Evolutionary conservation across 2,888 invertebrate species (phyloP), one percentile per base, ranked within the genome.

Genomic region (Caenorhabditis sinica): DNA sequence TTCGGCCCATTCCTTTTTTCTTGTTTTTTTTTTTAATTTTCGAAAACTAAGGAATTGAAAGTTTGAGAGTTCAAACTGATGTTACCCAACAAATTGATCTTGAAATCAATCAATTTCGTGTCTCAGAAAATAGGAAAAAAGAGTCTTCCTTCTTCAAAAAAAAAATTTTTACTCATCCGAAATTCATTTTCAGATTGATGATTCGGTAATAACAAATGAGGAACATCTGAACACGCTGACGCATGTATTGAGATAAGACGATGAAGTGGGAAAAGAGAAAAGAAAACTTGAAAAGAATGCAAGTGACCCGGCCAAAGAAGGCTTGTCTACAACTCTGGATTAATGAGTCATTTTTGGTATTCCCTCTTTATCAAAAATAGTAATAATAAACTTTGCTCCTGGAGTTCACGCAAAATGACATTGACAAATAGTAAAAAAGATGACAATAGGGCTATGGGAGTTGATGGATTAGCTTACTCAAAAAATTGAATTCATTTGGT

Each of bases 1-100:
- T 87, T 89, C 87, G 85, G 88, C 89, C 89, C 89, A 86, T 82
- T 71, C 33, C 36, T 72, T 79, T 80, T 80, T 23, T 5, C 25
- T 45, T n/a, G 17, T 65, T 15, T 11, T 43, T 13, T 28, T 15
- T 60, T 36, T 36, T 36, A 11, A 36, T 36, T 8, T 36, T 36
- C 36, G 11, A 36, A 36, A 36, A 36, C n/a, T n/a, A n/a, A n/a
- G n/a, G n/a, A n/a, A n/a, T n/a, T n/a, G n/a, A n/a, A n/a, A n/a
- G n/a, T n/a, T n/a, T n/a, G n/a, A n/a, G n/a, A n/a, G n/a, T n/a
- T n/a, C n/a, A n/a, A n/a, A n/a, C n/a, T n/a, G n/a, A n/a, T n/a
- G n/a, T n/a, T 11, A 40, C 6, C 6, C 49, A 20, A 20, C 49
- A n/a, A 49, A 49, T n/a, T n/a, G 2, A 20, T 45, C 9, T 40